Conservation (phyloP, 2,888 invertebrate genomes). For the Lithophane leautieri region DNA sequence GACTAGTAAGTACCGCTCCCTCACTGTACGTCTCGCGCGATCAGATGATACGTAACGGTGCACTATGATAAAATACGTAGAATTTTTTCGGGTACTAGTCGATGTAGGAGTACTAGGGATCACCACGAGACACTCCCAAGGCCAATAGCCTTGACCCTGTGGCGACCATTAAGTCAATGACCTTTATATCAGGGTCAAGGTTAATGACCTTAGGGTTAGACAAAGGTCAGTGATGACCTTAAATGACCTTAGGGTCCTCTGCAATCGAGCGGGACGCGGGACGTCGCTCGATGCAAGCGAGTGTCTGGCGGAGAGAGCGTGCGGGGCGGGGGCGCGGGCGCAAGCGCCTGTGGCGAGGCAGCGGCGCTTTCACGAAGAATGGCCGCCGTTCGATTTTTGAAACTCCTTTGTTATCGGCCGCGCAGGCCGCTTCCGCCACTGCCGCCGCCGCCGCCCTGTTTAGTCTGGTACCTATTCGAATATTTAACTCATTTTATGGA, state of each 20-base stretch:
- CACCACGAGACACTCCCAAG: neutral
- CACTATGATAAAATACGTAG: too few species aligned
- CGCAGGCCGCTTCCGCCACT: constrained; percentile 15
- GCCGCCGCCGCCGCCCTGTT: constrained; percentile 15
- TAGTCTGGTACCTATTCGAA: constrained; percentile 13
- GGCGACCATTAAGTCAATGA: too few species aligned
- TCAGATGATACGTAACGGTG: too few species aligned
- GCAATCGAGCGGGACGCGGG: neutral
- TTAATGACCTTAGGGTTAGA: neutral
- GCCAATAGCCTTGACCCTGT: neutral
- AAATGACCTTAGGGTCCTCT: neutral
- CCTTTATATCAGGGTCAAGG: neutral
- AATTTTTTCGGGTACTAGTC: too few species aligned
- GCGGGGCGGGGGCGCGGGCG: constrained; percentile 16
- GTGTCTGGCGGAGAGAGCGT: neutral
- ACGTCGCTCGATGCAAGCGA: neutral
- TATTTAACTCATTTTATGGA: neutral
- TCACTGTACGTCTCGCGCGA: too few species aligned
- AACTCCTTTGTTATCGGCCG: constrained; percentile 24
- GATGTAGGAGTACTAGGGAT: neutral
- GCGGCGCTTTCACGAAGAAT: neutral
- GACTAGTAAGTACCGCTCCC: too few species aligned
- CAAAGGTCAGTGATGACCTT: constrained; percentile 15
- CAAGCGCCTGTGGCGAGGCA: neutral
- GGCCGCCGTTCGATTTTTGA: constrained; percentile 9